Conservation (phyloP, 2,113 vertebrate genomes). For the Malurus elegans region DNA sequence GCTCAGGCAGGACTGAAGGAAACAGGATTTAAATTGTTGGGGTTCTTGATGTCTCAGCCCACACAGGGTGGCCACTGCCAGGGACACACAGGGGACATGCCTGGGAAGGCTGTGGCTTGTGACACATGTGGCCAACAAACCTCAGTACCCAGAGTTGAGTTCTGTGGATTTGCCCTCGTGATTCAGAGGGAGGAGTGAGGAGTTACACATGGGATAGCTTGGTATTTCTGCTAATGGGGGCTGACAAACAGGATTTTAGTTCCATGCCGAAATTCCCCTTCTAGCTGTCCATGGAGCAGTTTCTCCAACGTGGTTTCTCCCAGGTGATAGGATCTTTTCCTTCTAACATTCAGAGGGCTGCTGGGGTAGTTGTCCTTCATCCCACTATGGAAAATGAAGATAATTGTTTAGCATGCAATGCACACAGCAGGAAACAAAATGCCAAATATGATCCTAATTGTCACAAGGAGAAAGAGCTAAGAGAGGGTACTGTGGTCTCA, state of each 20-base stretch:
- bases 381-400: neutral
- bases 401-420: neutral
- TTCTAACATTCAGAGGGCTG: neutral
- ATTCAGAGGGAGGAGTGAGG: neutral
- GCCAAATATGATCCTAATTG: neutral
- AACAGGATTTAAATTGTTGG: rapidly evolving
- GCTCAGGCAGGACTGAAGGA: neutral
- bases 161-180: neutral
- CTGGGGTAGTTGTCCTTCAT: neutral
- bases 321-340: neutral
- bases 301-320: neutral
- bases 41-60: neutral
- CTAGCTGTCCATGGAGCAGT: neutral
- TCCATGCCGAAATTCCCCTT: neutral
- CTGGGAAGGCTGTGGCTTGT: neutral
- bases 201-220: neutral
- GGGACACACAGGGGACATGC: neutral
- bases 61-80: neutral
- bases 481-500: neutral
- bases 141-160: neutral
- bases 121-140: neutral
- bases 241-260: neutral
- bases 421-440: neutral
- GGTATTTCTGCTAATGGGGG: neutral
- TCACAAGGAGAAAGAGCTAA: neutral